Evolutionary conservation across 2,113 vertebrate genomes (phyloP), one percentile per base, ranked within the genome.

Genomic region (Morone chrysops): DNA sequence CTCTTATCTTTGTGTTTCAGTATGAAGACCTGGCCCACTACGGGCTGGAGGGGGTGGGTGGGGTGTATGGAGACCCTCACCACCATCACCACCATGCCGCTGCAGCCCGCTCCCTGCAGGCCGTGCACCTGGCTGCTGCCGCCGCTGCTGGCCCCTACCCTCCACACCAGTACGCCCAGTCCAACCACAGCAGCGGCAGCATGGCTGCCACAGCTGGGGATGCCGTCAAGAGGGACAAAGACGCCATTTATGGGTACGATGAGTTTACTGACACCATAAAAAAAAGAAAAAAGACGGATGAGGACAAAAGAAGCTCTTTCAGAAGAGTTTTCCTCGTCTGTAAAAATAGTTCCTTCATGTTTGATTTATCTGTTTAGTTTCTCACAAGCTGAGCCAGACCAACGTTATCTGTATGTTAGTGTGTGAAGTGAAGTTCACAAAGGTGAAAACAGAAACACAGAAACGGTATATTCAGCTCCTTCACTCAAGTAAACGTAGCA

Each of bases 231-330:
- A 96, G 97, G 95, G 97, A 98, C 96, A 98, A 97, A 96, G 97
- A 98, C 94, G 95, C 97, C 95, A 98, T 99, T 96, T 99, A 98
- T 93, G 97, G 97, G 97, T 98, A 95, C 68, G 97, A 96, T 91
- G 92, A 72, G 81, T 70, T 93, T 81, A 76, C 63, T 41, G 36
- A 69, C 22, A 17, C 38, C 31, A 16, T 59, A 70, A 61, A 14
- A 20, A 9, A 12, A 2, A 12, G 8, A 14, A 2, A 41, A 1
- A 69, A 2, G 17, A 41, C 50, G 16, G 6, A 56, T 25, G 41
- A 43, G 17, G 57, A 17, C 10, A 25, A 11, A n/a, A 43, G 4
- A 20, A 8, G 2, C 17, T 59, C 45, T 47, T 47, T 12, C 45
- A 47, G 45, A 18, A 31, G 31, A 31, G 31, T 53, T 56, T 66